phyloP scores from a whole-genome alignment of 2,113 vertebrate genomes.

The Syngnathus floridae region DNA sequence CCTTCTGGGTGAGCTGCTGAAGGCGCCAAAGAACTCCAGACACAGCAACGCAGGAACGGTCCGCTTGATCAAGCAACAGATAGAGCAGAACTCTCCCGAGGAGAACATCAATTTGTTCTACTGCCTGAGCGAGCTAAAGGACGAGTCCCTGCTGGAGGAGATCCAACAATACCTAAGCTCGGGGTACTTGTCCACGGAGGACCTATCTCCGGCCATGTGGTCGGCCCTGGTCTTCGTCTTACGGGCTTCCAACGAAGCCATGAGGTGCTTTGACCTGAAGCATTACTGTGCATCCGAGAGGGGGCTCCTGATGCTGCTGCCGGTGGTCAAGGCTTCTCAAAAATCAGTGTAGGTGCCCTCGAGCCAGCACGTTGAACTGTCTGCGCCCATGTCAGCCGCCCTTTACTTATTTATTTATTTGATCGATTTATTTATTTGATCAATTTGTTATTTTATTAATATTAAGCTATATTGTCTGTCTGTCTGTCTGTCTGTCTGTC shows the following conservation, averaged over 20 bases:
- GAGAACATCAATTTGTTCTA: constrained; percentile 4
- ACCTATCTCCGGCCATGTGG: background rate
- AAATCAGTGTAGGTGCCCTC: background rate
- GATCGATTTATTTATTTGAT: too few relatives aligned
- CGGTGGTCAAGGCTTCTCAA: constrained; percentile 2
- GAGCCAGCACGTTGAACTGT: too few relatives aligned
- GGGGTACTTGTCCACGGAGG: background rate
- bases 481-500: too few relatives aligned
- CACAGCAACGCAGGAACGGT: background rate
- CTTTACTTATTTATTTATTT: too few relatives aligned
- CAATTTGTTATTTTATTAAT: too few relatives aligned
- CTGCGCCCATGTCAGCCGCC: background rate
- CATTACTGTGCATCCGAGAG: background rate
- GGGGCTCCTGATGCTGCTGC: background rate
- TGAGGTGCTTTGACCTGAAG: background rate
- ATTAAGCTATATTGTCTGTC: too few relatives aligned
- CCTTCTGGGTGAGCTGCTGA: background rate
- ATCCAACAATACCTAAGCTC: constrained; percentile 1
- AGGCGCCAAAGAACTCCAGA: background rate
- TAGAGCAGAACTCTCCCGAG: background rate
- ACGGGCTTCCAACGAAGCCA: background rate
- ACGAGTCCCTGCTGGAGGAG: constrained; percentile 4
- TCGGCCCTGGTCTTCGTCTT: background rate
- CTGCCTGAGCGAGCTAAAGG: background rate
- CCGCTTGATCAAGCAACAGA: background rate